A percentile compares a stretch with the other conserved stretches of the same genome.
These are phyloP conservation scores for Keiferia lycopersicella DNA, from an alignment of 2,888 invertebrate genomes.

Conservation along the genomic window DNA sequence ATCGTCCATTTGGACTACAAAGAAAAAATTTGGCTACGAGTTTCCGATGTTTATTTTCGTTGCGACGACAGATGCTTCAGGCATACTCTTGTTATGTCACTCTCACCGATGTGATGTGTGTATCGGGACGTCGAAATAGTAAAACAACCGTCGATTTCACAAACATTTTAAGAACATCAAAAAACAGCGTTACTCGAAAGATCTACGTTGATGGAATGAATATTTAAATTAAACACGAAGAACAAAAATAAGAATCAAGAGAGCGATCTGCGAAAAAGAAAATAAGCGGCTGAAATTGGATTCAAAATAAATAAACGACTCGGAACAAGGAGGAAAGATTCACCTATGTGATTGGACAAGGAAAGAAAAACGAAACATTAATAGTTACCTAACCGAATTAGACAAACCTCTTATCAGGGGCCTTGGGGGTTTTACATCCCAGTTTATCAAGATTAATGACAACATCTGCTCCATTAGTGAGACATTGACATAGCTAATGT, in stretches of 20 bases:
- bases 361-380: background rate
- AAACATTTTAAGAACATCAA: background rate
- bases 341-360: background rate
- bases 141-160: background rate
- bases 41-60: constrained; percentile 57
- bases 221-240: background rate
- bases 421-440: constrained; percentile 64
- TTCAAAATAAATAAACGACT: background rate
- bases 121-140: background rate
- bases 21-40: constrained; percentile 56
- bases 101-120: constrained; percentile 15
- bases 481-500: constrained; percentile 12
- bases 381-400: background rate
- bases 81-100: constrained; percentile 23
- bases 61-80: constrained; percentile 51
- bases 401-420: constrained; percentile 60
- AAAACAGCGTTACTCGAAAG: background rate
- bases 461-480: constrained; percentile 10
- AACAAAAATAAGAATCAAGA: background rate
- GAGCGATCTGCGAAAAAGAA: background rate
- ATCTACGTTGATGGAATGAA: background rate
- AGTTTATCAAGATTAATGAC: constrained; percentile 69
- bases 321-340: constrained; percentile 6
- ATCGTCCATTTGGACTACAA: constrained; percentile 53
- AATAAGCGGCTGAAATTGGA: background rate